Conservation (phyloP, 1,140 invertebrate species). For the Drosophila kikkawai region DNA sequence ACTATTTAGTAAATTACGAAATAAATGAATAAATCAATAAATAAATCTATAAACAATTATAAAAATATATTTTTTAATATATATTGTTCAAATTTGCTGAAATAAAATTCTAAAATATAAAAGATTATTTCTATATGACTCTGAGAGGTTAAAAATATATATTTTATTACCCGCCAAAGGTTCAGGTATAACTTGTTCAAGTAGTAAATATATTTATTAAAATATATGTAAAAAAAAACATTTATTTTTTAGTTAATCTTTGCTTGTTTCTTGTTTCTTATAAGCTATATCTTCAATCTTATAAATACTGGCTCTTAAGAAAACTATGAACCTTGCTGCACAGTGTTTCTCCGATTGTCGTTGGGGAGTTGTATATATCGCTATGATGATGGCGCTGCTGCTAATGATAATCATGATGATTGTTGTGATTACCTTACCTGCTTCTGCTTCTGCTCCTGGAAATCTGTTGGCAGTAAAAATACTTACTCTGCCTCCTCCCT, state of each 20-base stretch:
- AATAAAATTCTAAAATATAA: neutral
- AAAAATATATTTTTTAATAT: neutral
- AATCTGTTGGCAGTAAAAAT: constrained; percentile 24
- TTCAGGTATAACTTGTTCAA: neutral
- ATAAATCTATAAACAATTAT: neutral
- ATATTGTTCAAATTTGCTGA: neutral
- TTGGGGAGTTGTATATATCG: constrained; percentile 20
- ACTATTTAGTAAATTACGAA: neutral
- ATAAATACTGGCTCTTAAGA: neutral
- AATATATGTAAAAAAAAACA: neutral
- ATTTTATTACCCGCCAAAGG: neutral
- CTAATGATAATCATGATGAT: constrained; percentile 57
- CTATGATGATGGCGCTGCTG: constrained; percentile 37
- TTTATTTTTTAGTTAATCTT: neutral
- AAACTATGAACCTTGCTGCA: neutral
- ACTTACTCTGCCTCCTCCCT: constrained; percentile 12
- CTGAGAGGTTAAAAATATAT: no score
- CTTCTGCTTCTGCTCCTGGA: constrained; percentile 22
- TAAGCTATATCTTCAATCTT: no score
- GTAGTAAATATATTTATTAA: neutral
- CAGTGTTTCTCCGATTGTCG: constrained; percentile 35
- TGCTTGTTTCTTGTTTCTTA: no score
- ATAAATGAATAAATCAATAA: neutral
- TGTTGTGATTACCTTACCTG: constrained; percentile 69
- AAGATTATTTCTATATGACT: neutral